Evolutionary conservation across 2,888 invertebrate genomes (phyloP).

Genomic region (Cordylochernes scorpioides): DNA sequence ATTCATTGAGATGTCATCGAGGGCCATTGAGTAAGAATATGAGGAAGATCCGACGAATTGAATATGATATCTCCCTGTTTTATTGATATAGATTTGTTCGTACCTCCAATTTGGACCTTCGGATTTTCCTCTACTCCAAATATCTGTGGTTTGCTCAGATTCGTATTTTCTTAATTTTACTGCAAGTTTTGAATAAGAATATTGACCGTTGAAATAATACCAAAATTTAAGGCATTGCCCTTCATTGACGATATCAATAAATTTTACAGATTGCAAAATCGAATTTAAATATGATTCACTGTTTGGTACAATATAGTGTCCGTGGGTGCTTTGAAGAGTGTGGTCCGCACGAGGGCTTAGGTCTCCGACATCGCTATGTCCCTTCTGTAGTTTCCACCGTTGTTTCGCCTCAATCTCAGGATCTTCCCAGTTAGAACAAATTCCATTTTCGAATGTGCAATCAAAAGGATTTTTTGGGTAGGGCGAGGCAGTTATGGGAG

Average conservation of each 20-base stretch:
- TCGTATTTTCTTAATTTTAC: conserved; percentile 5
- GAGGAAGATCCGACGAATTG: conserved; percentile 6
- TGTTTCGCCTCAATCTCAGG: too few relatives aligned
- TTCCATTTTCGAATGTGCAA: conserved; percentile 10
- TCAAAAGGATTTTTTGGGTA: conserved; percentile 6
- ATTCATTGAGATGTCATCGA: conserved; percentile 9
- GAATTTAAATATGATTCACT: too few relatives aligned
- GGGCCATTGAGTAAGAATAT: conserved; percentile 6
- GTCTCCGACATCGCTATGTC: conserved; percentile 6
- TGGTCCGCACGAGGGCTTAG: conserved; percentile 9
- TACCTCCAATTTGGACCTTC: conserved; percentile 11
- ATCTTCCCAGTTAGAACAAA: conserved; percentile 8
- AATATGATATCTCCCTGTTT: conserved; percentile 4
- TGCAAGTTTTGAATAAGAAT: conserved; percentile 2
- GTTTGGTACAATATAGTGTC: conserved; percentile 7
- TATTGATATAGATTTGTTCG: conserved; percentile 6
- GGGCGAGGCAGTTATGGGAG: conserved; percentile 4
- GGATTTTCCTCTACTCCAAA: conserved; percentile 6
- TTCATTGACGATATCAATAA: conserved; percentile 1
- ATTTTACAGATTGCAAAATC: too few relatives aligned
- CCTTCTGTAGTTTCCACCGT: conserved; percentile 5
- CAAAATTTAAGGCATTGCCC: conserved; percentile 12
- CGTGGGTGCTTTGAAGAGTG: conserved; percentile 6
- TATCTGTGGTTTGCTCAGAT: conserved; percentile 3
- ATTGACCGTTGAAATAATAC: conserved; percentile 12